phyloP scores from a whole-genome alignment of 64 coral and sea anemone genomes.

The Actinia tenebrosa region DNA sequence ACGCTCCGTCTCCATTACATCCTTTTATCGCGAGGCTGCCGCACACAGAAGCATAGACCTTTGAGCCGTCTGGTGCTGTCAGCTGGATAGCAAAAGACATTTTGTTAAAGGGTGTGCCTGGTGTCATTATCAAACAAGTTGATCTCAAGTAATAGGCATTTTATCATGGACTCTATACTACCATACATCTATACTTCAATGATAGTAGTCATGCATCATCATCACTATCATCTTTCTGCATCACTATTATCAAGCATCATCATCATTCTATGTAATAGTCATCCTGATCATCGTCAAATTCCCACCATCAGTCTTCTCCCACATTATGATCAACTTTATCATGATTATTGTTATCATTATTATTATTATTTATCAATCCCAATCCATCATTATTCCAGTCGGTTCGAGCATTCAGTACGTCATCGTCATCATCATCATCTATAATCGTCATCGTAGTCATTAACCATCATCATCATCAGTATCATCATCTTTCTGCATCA shows the following conservation, averaged over 20 bases:
- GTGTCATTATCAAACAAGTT: too few relatives aligned
- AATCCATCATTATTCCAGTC: neutral
- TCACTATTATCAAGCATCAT: too few relatives aligned
- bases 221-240: too few relatives aligned
- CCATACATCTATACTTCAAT: too few relatives aligned
- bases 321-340: neutral
- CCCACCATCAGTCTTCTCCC: too few relatives aligned
- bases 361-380: neutral
- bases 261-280: too few relatives aligned
- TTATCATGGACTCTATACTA: too few relatives aligned
- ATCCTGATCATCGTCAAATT: too few relatives aligned
- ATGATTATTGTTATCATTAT: neutral
- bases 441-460: neutral
- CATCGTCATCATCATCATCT: neutral
- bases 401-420: neutral
- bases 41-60: neutral
- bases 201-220: too few relatives aligned
- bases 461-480: neutral
- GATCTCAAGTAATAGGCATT: too few relatives aligned
- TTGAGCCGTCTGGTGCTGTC: neutral
- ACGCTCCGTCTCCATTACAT: slow-evolving; percentile 23
- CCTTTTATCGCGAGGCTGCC: neutral
- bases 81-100: neutral
- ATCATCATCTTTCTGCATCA: neutral
- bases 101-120: too few relatives aligned